A percentile compares a stretch with the other conserved stretches of the same genome.
phyloP scores from a whole-genome alignment of 1,140 invertebrate species.

The Trichogramma pretiosum region DNA sequence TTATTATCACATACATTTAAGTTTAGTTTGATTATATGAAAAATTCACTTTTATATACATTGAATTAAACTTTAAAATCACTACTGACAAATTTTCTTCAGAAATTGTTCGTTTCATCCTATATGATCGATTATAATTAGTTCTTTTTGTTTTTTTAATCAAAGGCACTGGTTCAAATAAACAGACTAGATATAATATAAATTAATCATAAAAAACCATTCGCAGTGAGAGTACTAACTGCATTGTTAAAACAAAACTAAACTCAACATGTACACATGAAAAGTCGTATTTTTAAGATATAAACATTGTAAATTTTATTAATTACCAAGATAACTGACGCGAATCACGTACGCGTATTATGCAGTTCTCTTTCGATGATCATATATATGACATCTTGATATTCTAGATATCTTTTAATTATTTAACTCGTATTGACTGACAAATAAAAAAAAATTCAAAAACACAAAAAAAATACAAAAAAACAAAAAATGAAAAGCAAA shows the following conservation, averaged over 20 bases:
- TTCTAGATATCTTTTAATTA: slow-evolving; percentile 12
- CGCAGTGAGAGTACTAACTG: too few relatives aligned
- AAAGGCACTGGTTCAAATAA: slow-evolving; percentile 13
- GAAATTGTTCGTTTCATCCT: slow-evolving; percentile 12
- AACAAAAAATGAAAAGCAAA: neutral
- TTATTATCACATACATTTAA: too few relatives aligned
- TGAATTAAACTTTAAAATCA: slow-evolving; percentile 2
- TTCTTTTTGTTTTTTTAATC: slow-evolving; percentile 15
- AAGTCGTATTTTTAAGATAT: slow-evolving; percentile 14
- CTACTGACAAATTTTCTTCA: slow-evolving; percentile 7
- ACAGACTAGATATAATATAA: slow-evolving; percentile 11
- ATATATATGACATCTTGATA: slow-evolving; percentile 13
- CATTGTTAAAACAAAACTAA: too few relatives aligned
- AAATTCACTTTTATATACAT: too few relatives aligned
- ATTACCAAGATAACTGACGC: slow-evolving; percentile 4
- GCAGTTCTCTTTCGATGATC: slow-evolving; percentile 9
- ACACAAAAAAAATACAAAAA: slow-evolving; percentile 4
- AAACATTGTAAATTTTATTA: slow-evolving; percentile 15
- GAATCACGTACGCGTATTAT: neutral
- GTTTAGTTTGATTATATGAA: too few relatives aligned
- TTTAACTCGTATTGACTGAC: slow-evolving; percentile 16
- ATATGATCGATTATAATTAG: slow-evolving; percentile 8
- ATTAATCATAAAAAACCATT: slow-evolving; percentile 14
- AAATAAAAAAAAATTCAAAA: neutral
- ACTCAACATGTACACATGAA: too few relatives aligned